These are phyloP conservation scores for Drosophila pegasa DNA, from an alignment of 2,888 invertebrate species.

Conservation along the genomic window DNA sequence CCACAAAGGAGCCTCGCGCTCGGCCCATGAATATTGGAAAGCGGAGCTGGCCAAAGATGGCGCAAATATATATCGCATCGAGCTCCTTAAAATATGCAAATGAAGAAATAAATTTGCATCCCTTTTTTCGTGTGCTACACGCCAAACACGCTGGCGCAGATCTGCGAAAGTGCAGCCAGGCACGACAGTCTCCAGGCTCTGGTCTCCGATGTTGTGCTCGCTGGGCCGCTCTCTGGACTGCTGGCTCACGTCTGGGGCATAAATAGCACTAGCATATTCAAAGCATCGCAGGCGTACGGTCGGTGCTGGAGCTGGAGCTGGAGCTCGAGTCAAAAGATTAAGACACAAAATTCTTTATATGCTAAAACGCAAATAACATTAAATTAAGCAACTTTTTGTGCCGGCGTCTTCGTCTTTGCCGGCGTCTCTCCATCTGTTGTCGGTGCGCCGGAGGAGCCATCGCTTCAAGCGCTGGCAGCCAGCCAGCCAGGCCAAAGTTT, in stretches of 20 bases:
- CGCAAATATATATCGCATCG: slow-evolving; percentile 78
- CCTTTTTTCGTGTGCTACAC: slow-evolving; percentile 62
- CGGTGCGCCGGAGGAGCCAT: slow-evolving; percentile 53
- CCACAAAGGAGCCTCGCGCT: slow-evolving; percentile 33
- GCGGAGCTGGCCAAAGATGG: slow-evolving; percentile 56
- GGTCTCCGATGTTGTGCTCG: slow-evolving; percentile 1
- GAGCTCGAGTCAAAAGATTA: slow-evolving; percentile 82
- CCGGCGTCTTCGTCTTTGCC: slow-evolving; percentile 34
- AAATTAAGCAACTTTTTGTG: slow-evolving; percentile 84
- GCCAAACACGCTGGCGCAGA: slow-evolving; percentile 36
- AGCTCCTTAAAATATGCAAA: slow-evolving; percentile 85
- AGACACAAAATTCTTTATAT: slow-evolving; percentile 85
- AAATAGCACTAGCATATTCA: slow-evolving; percentile 80
- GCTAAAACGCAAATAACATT: slow-evolving; percentile 85
- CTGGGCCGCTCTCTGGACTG: slow-evolving; percentile 15
- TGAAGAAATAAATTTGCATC: slow-evolving; percentile 85
- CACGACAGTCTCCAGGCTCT: slow-evolving; percentile 36
- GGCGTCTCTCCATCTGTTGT: slow-evolving; percentile 54
- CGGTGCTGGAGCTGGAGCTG: slow-evolving; percentile 23
- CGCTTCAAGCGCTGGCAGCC: slow-evolving; percentile 22
- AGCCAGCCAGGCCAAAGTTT: slow-evolving; percentile 73
- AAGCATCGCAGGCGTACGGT: slow-evolving; percentile 58
- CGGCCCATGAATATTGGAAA: slow-evolving; percentile 63
- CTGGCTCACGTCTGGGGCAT: slow-evolving; percentile 76
- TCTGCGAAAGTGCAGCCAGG: slow-evolving; percentile 61